These are phyloP conservation scores for Hydrozoanthus gracilis DNA, from an alignment of 92 coral and sea anemone species.

Conservation along the genomic window DNA sequence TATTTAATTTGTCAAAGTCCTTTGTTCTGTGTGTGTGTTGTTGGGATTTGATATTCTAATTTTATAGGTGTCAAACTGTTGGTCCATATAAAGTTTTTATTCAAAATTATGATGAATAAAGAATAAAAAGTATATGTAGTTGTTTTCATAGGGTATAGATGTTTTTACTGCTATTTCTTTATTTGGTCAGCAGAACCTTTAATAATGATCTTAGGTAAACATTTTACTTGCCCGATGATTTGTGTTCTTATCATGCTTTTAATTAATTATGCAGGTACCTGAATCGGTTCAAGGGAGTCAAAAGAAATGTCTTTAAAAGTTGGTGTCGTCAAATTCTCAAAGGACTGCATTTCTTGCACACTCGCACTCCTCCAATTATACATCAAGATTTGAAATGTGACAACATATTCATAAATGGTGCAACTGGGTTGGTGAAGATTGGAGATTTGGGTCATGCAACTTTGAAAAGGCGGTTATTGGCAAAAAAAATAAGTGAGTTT, in stretches of 20 bases:
- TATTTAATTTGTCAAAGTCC: constrained; percentile 28
- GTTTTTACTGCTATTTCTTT: background rate
- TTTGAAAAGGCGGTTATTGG: constrained; percentile 95
- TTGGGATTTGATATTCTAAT: constrained; percentile 39
- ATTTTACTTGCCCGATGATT: background rate
- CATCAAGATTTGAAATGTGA: constrained; percentile 98
- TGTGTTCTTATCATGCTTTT: background rate
- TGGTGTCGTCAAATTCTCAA: constrained; percentile 98
- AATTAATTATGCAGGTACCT: constrained; percentile 72
- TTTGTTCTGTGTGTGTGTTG: constrained; percentile 5
- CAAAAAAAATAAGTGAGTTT: constrained; percentile 94
- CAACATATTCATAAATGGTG: constrained; percentile 97
- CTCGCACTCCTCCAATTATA: constrained; percentile 97
- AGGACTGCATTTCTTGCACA: constrained; percentile 94
- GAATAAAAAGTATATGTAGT: background rate
- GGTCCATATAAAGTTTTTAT: background rate
- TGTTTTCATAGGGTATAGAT: background rate
- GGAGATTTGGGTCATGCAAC: constrained; percentile 99
- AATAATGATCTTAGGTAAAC: background rate
- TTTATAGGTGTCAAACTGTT: constrained; percentile 28
- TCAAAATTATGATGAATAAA: background rate
- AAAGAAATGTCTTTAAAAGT: constrained; percentile 94
- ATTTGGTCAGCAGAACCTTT: background rate
- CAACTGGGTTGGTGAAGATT: constrained; percentile 97
- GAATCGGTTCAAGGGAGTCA: constrained; percentile 97